A percentile compares a stretch with the other conserved stretches of the same genome.
Evolutionary conservation across 2,797 vertebrate species (phyloP).

Genomic region (Gobio occitaniae): DNA sequence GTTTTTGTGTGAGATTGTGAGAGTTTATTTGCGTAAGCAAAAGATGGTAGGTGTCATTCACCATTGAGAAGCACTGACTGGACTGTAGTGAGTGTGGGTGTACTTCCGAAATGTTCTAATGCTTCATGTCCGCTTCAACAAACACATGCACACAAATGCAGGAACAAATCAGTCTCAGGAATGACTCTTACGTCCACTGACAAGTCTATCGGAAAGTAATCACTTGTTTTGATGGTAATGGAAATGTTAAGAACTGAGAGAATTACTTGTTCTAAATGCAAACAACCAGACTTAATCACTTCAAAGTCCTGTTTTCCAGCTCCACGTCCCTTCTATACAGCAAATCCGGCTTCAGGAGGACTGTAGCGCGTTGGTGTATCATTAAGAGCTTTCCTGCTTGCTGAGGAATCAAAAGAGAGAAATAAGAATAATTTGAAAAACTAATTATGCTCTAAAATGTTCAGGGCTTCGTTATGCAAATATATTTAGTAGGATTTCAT

Average conservation of each 20-base stretch:
- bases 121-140: constrained; percentile 33
- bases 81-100: constrained; percentile 48
- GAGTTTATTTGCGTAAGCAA: constrained; percentile 27
- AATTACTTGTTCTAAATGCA: constrained; percentile 15
- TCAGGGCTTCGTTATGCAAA: constrained; percentile 1
- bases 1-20: background rate
- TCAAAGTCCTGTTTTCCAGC: constrained; percentile 29
- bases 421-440: constrained; percentile 17
- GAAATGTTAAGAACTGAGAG: constrained; percentile 18
- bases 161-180: constrained; percentile 1
- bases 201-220: background rate
- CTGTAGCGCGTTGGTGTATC: constrained; percentile 14
- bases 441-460: constrained; percentile 23
- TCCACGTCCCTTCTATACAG: background rate
- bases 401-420: constrained; percentile 33
- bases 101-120: constrained; percentile 40
- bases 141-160: constrained; percentile 44
- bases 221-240: constrained; percentile 11
- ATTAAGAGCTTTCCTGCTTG: constrained; percentile 10
- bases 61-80: constrained; percentile 44
- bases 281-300: background rate
- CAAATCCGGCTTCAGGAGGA: constrained; percentile 22
- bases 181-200: background rate
- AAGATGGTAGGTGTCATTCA: constrained; percentile 36
- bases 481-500: background rate